These are phyloP conservation scores for Enteromius anoplus DNA, from an alignment of 2,797 vertebrate species.

Conservation along the genomic window DNA sequence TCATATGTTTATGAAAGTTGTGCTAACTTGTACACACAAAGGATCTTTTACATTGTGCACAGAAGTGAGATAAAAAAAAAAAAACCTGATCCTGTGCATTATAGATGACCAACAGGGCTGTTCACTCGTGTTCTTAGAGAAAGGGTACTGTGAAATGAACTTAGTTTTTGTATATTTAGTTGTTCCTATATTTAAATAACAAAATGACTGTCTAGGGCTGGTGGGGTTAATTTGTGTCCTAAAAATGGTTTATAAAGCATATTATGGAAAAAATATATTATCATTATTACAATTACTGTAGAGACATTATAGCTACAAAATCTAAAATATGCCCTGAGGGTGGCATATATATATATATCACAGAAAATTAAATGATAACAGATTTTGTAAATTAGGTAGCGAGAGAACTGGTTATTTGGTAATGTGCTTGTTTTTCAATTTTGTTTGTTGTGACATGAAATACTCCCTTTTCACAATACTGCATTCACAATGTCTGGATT, in stretches of 20 bases:
- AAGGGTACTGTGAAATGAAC: slow-evolving; percentile 44
- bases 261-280: slow-evolving; percentile 72
- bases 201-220: slow-evolving; percentile 38
- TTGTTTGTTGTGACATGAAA: slow-evolving; percentile 76
- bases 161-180: slow-evolving; percentile 74
- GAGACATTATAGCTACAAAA: slow-evolving; percentile 68
- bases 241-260: slow-evolving; percentile 51
- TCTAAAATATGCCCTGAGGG: slow-evolving; percentile 64
- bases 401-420: slow-evolving; percentile 77
- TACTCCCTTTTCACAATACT: slow-evolving; percentile 69
- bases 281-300: slow-evolving; percentile 70
- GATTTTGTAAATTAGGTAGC: slow-evolving; percentile 77
- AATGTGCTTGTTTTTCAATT: slow-evolving; percentile 76
- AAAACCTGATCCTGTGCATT: slow-evolving; percentile 37
- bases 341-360: slow-evolving; percentile 51
- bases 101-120: slow-evolving; percentile 57
- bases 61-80: slow-evolving; percentile 10
- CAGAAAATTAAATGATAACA: slow-evolving; percentile 75
- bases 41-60: slow-evolving; percentile 47
- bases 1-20: slow-evolving; percentile 79
- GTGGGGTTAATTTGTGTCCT: slow-evolving; percentile 67
- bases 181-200: slow-evolving; percentile 68
- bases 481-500: slow-evolving; percentile 65
- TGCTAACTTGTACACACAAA: slow-evolving; percentile 73
- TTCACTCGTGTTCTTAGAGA: slow-evolving; percentile 33